Conservation (phyloP, 2,113 vertebrate species). For the Cranoglanis bouderius region DNA sequence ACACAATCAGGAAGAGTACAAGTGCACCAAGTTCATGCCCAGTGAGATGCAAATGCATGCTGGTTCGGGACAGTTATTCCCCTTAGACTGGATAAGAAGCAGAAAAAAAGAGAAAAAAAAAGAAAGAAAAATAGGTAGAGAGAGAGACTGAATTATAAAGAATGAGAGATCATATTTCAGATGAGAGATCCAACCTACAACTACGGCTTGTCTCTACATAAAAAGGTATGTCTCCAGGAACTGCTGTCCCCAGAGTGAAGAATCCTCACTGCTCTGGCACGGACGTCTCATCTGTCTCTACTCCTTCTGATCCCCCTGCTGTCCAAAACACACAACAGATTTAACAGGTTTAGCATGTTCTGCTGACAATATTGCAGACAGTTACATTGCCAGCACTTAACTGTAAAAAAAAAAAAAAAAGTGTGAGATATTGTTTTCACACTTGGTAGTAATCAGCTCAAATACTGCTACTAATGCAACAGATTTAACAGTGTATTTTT, state of each 20-base stretch:
- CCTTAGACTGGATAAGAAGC: conserved; percentile 67
- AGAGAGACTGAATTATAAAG: conserved; percentile 34
- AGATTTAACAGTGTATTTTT: neutral
- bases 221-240: conserved; percentile 61
- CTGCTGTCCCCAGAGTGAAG: conserved; percentile 47
- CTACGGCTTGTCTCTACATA: conserved; percentile 64
- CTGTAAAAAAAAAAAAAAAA: neutral
- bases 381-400: neutral
- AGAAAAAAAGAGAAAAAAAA: conserved; percentile 50
- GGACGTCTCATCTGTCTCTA: conserved; percentile 73
- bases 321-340: conserved; percentile 68
- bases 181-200: conserved; percentile 62
- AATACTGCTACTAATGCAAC: neutral
- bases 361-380: neutral
- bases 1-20: conserved; percentile 47
- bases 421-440: conserved; percentile 5
- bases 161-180: conserved; percentile 67
- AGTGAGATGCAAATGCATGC: conserved; percentile 71
- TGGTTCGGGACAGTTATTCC: conserved; percentile 71
- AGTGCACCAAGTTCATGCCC: conserved; percentile 43
- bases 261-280: conserved; percentile 72
- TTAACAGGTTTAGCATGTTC: conserved; percentile 17
- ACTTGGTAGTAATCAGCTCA: neutral
- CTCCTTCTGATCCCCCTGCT: conserved; percentile 76
- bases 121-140: neutral